A percentile compares a stretch with the other conserved stretches of the same genome.
Evolutionary conservation across 1,140 invertebrate genomes (phyloP).

Genomic region (Batillaria attramentaria): DNA sequence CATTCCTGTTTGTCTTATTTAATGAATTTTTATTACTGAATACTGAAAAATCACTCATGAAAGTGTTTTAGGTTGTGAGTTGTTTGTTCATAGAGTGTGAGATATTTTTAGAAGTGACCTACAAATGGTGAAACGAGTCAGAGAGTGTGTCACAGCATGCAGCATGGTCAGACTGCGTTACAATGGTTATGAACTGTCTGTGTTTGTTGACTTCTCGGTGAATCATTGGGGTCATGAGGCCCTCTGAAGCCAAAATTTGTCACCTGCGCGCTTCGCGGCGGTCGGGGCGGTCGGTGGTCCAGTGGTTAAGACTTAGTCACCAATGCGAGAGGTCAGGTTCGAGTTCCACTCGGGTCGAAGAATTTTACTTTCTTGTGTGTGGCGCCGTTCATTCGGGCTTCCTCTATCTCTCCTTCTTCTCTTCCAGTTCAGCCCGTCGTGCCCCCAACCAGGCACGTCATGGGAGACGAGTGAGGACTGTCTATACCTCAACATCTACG

Average conservation of each 20-base stretch:
- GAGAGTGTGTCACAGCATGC: neutral
- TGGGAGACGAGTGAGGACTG: slow-evolving; percentile 84
- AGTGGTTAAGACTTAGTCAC: neutral
- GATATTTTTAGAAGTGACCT: too few species aligned
- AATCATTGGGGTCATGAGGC: neutral
- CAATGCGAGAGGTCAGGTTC: neutral
- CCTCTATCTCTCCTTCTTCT: too few species aligned
- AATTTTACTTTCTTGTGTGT: neutral
- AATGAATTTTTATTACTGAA: too few species aligned
- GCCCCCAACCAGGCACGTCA: slow-evolving; percentile 74
- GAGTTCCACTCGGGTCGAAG: neutral
- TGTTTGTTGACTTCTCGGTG: neutral
- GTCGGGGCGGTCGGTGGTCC: neutral
- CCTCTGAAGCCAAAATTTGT: neutral
- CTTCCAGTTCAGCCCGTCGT: slow-evolving; percentile 90
- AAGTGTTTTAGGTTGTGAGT: too few species aligned
- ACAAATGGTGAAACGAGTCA: too few species aligned
- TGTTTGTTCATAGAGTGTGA: too few species aligned
- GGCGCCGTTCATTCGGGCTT: slow-evolving; percentile 68
- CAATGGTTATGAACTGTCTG: neutral
- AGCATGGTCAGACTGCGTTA: neutral
- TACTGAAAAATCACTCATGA: too few species aligned
- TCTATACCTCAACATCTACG: slow-evolving; percentile 90
- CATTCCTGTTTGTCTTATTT: too few species aligned
- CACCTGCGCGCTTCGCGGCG: neutral